These are phyloP conservation scores for Cottus gobio DNA, from an alignment of 2,113 vertebrate species.

Conservation along the genomic window DNA sequence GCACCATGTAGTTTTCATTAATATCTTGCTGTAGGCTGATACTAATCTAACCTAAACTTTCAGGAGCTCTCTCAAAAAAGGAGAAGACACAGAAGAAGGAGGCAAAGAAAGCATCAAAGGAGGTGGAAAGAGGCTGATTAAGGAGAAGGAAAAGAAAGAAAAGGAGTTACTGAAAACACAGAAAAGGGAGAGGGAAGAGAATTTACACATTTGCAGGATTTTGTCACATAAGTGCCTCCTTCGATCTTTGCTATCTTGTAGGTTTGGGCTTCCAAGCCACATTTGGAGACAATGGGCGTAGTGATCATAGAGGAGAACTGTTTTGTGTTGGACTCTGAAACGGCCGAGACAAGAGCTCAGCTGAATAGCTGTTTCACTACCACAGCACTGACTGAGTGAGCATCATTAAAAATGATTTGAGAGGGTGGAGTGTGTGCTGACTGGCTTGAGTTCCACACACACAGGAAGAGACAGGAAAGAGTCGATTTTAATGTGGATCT, in stretches of 20 bases:
- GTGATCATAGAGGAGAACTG: not conserved
- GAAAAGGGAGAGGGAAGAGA: no score
- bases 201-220: no score
- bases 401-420: not conserved
- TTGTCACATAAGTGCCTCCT: not conserved
- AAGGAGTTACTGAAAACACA: no score
- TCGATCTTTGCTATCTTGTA: not conserved
- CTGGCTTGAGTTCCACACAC: not conserved
- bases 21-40: no score
- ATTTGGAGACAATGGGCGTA: not conserved
- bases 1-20: no score
- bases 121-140: no score
- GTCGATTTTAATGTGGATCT: constrained; percentile 4
- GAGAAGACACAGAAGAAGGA: no score
- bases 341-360: not conserved
- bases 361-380: not conserved
- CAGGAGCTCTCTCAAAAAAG: no score
- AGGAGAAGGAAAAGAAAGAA: no score
- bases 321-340: not conserved
- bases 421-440: not conserved
- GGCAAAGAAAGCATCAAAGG: no score
- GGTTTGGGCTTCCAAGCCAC: not conserved
- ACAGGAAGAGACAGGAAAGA: not conserved
- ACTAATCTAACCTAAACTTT: no score
- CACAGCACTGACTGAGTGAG: not conserved